Percentiles rank a stretch among this genome's conserved stretches.
Conservation (phyloP, 2,113 vertebrate species). For the Otolemur garnettii region DNA sequence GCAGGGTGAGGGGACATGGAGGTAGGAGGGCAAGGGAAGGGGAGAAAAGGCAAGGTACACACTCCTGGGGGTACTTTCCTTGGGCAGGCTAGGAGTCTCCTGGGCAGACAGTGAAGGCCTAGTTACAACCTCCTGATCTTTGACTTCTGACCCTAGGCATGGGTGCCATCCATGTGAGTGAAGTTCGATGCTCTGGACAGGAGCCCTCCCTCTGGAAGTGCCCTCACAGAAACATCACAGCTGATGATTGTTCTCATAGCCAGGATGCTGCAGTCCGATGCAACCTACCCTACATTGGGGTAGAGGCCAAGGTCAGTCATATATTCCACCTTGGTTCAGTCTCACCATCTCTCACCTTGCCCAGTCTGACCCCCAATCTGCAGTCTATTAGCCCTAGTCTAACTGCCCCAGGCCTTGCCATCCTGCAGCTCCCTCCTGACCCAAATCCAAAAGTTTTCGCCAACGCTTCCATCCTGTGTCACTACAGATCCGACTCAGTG, state of each 20-base stretch:
- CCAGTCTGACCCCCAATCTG: neutral
- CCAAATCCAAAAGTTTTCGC: neutral
- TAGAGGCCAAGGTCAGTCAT: slow-evolving; percentile 93
- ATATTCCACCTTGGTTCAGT: neutral
- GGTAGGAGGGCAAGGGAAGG: neutral
- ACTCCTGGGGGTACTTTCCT: neutral
- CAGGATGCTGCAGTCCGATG: slow-evolving; percentile 94
- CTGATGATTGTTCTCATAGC: slow-evolving; percentile 94
- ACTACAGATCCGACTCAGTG: slow-evolving; percentile 95
- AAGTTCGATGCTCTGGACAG: slow-evolving; percentile 93
- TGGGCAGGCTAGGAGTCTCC: neutral
- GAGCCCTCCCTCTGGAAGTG: slow-evolving; percentile 95
- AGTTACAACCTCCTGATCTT: neutral
- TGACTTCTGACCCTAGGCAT: slow-evolving; percentile 87
- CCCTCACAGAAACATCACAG: slow-evolving; percentile 93
- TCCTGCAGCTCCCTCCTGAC: neutral
- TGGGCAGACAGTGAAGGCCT: neutral
- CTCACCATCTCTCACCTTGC: neutral
- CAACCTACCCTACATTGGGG: slow-evolving; percentile 94
- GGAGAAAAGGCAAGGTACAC: neutral
- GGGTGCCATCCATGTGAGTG: slow-evolving; percentile 96
- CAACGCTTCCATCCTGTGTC: slow-evolving; percentile 26
- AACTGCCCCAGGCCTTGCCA: neutral
- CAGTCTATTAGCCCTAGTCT: neutral
- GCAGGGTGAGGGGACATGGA: slow-evolving; percentile 89